phyloP scores from a whole-genome alignment of 2,797 vertebrate species.

The Phalloptychus januarius region DNA sequence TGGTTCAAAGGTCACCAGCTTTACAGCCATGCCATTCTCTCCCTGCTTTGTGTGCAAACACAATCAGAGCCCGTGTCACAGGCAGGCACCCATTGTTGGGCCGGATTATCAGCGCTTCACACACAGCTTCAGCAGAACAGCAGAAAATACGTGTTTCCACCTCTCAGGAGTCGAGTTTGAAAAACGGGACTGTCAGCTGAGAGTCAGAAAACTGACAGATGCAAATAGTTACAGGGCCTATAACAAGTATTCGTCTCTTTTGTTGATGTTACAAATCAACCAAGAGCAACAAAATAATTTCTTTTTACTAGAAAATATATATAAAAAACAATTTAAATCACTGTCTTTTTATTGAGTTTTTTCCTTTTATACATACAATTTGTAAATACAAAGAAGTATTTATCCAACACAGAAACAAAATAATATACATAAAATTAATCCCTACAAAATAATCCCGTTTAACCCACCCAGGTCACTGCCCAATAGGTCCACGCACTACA shows the following conservation, averaged over 20 bases:
- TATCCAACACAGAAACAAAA: too few species aligned
- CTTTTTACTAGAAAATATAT: too few species aligned
- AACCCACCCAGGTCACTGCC: too few species aligned
- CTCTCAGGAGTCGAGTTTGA: not conserved
- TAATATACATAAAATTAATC: too few species aligned
- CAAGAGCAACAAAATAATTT: not conserved
- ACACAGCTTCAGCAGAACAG: slow-evolving; percentile 40
- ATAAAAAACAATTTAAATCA: not conserved
- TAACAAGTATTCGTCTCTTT: not conserved
- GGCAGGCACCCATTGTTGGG: slow-evolving; percentile 67
- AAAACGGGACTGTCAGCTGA: not conserved
- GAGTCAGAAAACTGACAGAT: not conserved
- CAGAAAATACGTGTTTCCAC: slow-evolving; percentile 43
- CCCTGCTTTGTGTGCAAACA: slow-evolving; percentile 76
- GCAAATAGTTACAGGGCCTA: not conserved
- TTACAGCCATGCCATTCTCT: slow-evolving; percentile 67
- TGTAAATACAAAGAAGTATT: too few species aligned
- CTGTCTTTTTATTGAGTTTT: too few species aligned
- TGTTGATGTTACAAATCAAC: not conserved
- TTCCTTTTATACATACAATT: too few species aligned
- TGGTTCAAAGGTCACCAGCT: slow-evolving; percentile 71
- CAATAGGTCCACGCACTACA: too few species aligned
- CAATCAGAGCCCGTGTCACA: slow-evolving; percentile 56
- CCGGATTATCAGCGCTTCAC: slow-evolving; percentile 60
- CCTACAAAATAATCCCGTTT: too few species aligned